phyloP scores from a whole-genome alignment of 2,888 invertebrate genomes.

The Dasysyrphus albostriatus region DNA sequence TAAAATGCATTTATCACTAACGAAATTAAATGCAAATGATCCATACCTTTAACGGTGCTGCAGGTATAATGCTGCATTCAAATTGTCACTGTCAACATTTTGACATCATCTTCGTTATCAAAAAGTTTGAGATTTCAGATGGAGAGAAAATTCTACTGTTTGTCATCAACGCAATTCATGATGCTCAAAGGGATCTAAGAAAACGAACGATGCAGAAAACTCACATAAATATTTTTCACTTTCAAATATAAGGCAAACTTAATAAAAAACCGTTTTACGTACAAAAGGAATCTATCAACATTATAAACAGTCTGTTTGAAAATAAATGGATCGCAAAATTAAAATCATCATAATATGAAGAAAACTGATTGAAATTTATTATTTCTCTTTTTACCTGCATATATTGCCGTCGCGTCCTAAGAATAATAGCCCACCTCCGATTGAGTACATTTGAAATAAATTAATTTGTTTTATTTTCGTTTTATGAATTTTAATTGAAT shows the following conservation, averaged over 20 bases:
- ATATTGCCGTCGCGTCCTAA: no score
- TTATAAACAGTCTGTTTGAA: slow-evolving; percentile 38
- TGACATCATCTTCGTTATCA: slow-evolving; percentile 12
- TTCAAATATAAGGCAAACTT: slow-evolving; percentile 16
- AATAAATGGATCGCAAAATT: not conserved
- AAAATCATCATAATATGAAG: no score
- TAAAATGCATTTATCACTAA: slow-evolving; percentile 69
- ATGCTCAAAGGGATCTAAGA: slow-evolving; percentile 22
- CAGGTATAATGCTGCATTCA: slow-evolving; percentile 42
- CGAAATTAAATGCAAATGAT: slow-evolving; percentile 72
- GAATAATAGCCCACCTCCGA: no score
- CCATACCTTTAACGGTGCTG: slow-evolving; percentile 54
- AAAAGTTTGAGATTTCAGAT: slow-evolving; percentile 17
- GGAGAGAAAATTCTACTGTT: slow-evolving; percentile 46
- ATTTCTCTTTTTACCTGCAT: no score
- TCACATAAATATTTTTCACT: slow-evolving; percentile 36
- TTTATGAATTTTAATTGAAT: no score
- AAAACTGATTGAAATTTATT: no score
- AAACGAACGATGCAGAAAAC: slow-evolving; percentile 55
- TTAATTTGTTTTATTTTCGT: no score
- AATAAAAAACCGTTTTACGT: slow-evolving; percentile 29
- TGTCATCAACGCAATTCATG: slow-evolving; percentile 7
- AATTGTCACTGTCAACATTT: slow-evolving; percentile 55
- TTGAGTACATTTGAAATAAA: no score
- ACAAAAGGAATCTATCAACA: not conserved